Evolutionary conservation across 2,888 invertebrate species (phyloP).

Genomic region (Conistra vaccinii): DNA sequence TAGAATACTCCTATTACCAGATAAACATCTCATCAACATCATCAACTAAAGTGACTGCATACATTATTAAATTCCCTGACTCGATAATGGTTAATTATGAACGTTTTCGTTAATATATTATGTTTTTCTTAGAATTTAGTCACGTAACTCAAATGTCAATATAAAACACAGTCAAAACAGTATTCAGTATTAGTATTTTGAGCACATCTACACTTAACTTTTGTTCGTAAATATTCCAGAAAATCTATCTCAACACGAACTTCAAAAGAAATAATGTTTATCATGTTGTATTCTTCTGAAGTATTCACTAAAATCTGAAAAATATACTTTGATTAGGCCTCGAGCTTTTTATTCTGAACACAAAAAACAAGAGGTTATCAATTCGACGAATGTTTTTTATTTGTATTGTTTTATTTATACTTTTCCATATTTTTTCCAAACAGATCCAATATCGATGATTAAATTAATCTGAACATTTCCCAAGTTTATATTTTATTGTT

Average conservation of each 20-base stretch:
- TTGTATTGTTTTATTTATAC: no score
- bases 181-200: background rate
- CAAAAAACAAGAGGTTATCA: no score
- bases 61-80: background rate
- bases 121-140: background rate
- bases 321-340: no score
- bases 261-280: background rate
- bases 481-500: background rate
- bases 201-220: background rate
- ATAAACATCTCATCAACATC: no score
- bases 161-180: background rate
- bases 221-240: background rate
- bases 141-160: background rate
- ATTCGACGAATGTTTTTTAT: no score
- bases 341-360: no score
- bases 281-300: background rate
- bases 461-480: background rate
- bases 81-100: background rate
- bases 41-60: background rate
- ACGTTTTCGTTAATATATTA: background rate
- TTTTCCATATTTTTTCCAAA: background rate
- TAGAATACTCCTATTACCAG: background rate
- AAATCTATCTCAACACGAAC: background rate
- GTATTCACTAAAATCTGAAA: background rate
- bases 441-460: background rate